Percentiles rank a stretch among this genome's conserved stretches.
Conservation (phyloP, 2,888 invertebrate genomes). For the Hypercompe scribonia region DNA sequence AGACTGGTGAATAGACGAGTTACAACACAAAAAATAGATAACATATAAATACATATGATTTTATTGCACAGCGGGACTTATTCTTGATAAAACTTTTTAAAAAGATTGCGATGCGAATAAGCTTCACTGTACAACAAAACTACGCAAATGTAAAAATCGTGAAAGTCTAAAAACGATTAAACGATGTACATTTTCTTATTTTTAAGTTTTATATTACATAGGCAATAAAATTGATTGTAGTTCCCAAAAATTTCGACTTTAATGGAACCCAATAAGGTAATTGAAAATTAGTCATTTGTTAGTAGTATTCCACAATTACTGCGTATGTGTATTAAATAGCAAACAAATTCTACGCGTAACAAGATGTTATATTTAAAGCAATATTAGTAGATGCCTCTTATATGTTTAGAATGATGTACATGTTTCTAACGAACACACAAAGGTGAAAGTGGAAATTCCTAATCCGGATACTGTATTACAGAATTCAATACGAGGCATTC, state of each 20-base stretch:
- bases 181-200: too few species aligned
- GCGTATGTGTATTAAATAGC: background rate
- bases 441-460: constrained; percentile 57
- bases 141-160: too few species aligned
- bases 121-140: too few species aligned
- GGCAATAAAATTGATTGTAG: too few species aligned
- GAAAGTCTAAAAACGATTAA: too few species aligned
- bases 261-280: background rate
- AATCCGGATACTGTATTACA: constrained; percentile 47
- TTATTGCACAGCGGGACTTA: too few species aligned
- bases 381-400: constrained; percentile 17
- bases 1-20: too few species aligned
- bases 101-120: too few species aligned
- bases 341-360: background rate
- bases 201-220: too few species aligned
- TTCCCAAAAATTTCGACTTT: background rate
- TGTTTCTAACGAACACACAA: constrained; percentile 45
- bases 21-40: too few species aligned
- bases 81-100: too few species aligned
- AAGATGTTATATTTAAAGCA: background rate
- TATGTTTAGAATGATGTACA: constrained; percentile 38
- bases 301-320: background rate
- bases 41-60: too few species aligned
- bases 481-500: constrained; percentile 62
- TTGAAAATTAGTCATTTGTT: background rate